Base-by-base conservation (phyloP, 2,888 invertebrate species). In the Cylloceria caligata region DNA sequence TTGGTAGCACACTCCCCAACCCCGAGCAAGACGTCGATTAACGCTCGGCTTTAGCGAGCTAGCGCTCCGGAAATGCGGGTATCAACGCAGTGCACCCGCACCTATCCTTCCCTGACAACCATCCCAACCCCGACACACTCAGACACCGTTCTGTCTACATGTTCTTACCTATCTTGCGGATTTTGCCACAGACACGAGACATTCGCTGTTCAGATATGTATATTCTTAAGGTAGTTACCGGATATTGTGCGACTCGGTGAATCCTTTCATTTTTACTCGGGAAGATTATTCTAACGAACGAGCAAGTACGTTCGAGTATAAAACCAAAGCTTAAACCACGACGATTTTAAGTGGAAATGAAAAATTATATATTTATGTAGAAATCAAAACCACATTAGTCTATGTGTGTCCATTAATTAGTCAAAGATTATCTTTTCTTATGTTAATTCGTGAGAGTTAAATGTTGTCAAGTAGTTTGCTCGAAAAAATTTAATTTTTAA, bases 81-180 rank as follows among this genome's bases (percentile, higher is more conserved):
- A 67, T 57, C 75, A 60, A 76, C 68, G 65, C 42, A 52, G 65
- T 19, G 64, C 72, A 73, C 79, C 79, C 79, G 73, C 79, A 79
- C 65, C 27, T 19, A 42, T 79, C 36, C 73, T 62, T 52, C 60
- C 64, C 36, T 65, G 30, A 34, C 72, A 30, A 30, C 60, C 34
- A 30, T 19, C 34, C 60, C 16, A 30, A 39, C 49, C 52, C 65
- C 30, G 13, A 27, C 27, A 21, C 60, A 69, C 57, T 65, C 39
- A n/a, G 60, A 39, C 49, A 42, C 57, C 36, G 60, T 34, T 19
- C 60, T 60, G 36, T 60, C 60, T 60, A 60, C 30, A 34, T 60
- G 60, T 60, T 34, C 60, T 36, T 60, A 34, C 60, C 60, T 36
- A 60, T 60, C 60, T 34, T 16, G 19, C 60, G 60, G 60, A 60